These are phyloP conservation scores for Drosophila vallismaia DNA, from an alignment of 2,888 invertebrate genomes.

Conservation along the genomic window DNA sequence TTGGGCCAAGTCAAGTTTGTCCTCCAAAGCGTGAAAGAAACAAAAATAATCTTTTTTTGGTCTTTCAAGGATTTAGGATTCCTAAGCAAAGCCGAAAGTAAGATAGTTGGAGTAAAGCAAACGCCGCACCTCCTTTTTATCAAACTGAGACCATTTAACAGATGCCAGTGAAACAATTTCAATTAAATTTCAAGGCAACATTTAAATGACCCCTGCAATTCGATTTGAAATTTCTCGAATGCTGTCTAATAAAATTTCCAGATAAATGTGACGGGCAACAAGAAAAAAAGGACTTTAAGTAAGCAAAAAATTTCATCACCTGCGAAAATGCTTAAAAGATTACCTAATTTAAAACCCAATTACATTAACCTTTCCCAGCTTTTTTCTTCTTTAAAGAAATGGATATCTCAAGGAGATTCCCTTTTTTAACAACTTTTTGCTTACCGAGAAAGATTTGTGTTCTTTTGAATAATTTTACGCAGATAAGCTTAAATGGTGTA, in stretches of 20 bases:
- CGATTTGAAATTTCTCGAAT: slow-evolving; percentile 51
- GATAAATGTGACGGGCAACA: slow-evolving; percentile 30
- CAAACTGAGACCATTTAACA: slow-evolving; percentile 32
- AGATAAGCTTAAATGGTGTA: background rate
- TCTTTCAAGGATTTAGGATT: background rate
- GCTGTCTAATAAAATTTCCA: slow-evolving; percentile 47
- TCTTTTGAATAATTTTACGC: background rate
- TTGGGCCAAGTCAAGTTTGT: slow-evolving; percentile 27
- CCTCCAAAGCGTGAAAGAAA: slow-evolving; percentile 23
- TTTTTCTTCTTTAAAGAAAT: slow-evolving; percentile 3
- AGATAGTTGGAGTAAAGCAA: slow-evolving; percentile 1
- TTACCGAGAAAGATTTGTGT: background rate
- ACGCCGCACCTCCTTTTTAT: slow-evolving; percentile 22
- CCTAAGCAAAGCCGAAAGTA: slow-evolving; percentile 5
- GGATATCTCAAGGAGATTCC: background rate
- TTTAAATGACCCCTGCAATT: slow-evolving; percentile 59
- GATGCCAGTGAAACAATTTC: slow-evolving; percentile 47
- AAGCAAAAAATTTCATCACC: slow-evolving; percentile 19
- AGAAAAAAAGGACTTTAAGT: slow-evolving; percentile 3
- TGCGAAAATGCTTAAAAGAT: slow-evolving; percentile 28
- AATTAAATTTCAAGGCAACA: slow-evolving; percentile 57
- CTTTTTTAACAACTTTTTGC: background rate
- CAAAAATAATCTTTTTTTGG: slow-evolving; percentile 3
- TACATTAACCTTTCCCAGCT: slow-evolving; percentile 11
- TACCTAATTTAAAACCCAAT: slow-evolving; percentile 36